These are phyloP conservation scores for Aphodius sticticus DNA, from an alignment of 2,888 invertebrate species.

Conservation along the genomic window DNA sequence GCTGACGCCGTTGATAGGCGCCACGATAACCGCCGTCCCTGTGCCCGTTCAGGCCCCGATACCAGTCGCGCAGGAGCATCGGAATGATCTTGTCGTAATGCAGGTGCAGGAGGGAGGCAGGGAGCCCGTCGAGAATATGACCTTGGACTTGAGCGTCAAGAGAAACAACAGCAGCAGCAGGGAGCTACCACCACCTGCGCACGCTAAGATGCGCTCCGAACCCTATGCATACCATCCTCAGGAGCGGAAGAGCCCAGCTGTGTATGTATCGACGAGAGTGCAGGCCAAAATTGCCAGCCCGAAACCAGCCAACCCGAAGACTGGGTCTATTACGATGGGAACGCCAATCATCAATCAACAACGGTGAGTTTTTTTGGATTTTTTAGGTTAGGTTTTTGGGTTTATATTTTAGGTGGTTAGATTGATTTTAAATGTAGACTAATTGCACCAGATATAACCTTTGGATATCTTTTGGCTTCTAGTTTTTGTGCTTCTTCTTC, in stretches of 20 bases:
- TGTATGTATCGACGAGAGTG: constrained; percentile 60
- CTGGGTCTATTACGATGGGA: constrained; percentile 89
- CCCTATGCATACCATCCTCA: constrained; percentile 46
- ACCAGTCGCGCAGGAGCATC: constrained; percentile 34
- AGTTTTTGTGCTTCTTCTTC: too few relatives aligned
- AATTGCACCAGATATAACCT: too few relatives aligned
- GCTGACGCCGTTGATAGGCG: constrained; percentile 67
- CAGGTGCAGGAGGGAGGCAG: constrained; percentile 60
- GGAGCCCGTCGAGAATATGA: constrained; percentile 51
- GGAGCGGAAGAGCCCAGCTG: constrained; percentile 59
- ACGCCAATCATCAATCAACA: constrained; percentile 57
- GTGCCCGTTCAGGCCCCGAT: constrained; percentile 28
- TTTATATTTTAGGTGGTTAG: too few relatives aligned
- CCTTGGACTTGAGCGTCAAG: constrained; percentile 75
- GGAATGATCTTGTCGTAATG: constrained; percentile 71
- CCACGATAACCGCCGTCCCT: constrained; percentile 73
- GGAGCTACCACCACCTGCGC: constrained; percentile 55
- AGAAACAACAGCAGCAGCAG: constrained; percentile 62
- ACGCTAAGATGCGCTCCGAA: constrained; percentile 47
- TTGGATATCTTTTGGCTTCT: too few relatives aligned
- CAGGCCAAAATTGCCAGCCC: constrained; percentile 58
- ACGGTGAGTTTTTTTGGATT: not conserved
- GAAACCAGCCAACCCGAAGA: constrained; percentile 58
- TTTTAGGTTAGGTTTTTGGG: too few relatives aligned
- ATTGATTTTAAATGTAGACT: too few relatives aligned